These are phyloP conservation scores for Yasuhikotakia modesta DNA, from an alignment of 2,797 vertebrate species.

Conservation along the genomic window DNA sequence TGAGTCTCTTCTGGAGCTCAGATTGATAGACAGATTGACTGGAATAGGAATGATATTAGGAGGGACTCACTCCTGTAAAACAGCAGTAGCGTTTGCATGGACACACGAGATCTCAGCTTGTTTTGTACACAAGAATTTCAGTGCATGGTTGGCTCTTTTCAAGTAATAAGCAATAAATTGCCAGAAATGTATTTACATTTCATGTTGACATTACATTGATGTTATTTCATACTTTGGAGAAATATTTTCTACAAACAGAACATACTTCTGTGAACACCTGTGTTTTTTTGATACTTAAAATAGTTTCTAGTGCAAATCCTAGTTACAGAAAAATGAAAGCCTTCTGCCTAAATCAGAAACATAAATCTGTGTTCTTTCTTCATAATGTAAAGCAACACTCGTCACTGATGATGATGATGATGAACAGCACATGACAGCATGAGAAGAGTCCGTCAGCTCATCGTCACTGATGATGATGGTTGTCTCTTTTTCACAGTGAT, in stretches of 20 bases:
- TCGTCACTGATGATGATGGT: slow-evolving; percentile 1
- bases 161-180: slow-evolving; percentile 1
- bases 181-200: not conserved
- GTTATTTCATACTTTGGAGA: not conserved
- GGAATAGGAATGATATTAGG: too few relatives aligned
- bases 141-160: not conserved
- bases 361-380: too few relatives aligned
- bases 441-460: not conserved
- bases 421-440: not conserved
- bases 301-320: not conserved
- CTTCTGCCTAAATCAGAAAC: too few relatives aligned
- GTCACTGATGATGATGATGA: too few relatives aligned
- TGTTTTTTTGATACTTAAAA: not conserved
- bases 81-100: not conserved
- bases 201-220: not conserved
- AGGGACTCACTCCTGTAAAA: too few relatives aligned
- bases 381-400: too few relatives aligned
- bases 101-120: not conserved
- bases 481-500: not conserved
- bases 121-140: not conserved
- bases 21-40: too few relatives aligned
- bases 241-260: not conserved
- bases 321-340: too few relatives aligned
- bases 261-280: not conserved
- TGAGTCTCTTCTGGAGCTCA: too few relatives aligned